A percentile compares a stretch with the other conserved stretches of the same genome.
These are phyloP conservation scores for Orientallactaga sibirica DNA, from an alignment of 2,797 vertebrate genomes.

Conservation along the genomic window DNA sequence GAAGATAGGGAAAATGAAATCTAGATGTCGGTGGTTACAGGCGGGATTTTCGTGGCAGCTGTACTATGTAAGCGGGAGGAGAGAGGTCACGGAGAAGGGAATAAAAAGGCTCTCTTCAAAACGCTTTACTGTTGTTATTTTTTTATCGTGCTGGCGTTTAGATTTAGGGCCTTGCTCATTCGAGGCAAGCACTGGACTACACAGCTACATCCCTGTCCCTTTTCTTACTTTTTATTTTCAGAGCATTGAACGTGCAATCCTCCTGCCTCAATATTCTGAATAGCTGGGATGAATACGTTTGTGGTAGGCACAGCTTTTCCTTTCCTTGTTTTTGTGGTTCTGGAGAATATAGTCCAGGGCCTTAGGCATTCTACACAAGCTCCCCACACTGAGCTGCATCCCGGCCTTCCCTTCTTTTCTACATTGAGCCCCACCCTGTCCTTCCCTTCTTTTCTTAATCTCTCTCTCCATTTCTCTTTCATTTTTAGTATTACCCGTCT, in stretches of 20 bases:
- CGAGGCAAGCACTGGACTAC: background rate
- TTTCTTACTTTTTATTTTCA: background rate
- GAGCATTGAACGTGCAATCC: background rate
- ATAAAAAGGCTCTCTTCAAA: background rate
- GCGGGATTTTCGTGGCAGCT: background rate
- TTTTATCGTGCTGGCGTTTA: background rate
- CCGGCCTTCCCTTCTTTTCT: background rate
- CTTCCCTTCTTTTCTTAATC: no score
- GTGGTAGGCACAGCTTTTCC: background rate
- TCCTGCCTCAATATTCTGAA: background rate
- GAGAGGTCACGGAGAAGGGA: background rate
- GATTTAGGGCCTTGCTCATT: background rate
- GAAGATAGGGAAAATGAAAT: conserved; percentile 46
- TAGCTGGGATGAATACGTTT: no score
- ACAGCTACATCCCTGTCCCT: no score
- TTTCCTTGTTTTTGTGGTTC: background rate
- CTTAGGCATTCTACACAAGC: no score
- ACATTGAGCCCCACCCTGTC: no score
- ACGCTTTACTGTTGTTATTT: background rate
- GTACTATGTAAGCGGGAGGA: background rate
- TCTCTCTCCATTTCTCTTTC: background rate
- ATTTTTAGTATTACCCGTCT: background rate
- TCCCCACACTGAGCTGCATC: background rate
- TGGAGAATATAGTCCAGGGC: background rate
- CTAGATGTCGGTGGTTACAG: background rate